These are phyloP conservation scores for Onychomys leucogaster DNA, from an alignment of 2,797 vertebrate genomes.

Conservation along the genomic window DNA sequence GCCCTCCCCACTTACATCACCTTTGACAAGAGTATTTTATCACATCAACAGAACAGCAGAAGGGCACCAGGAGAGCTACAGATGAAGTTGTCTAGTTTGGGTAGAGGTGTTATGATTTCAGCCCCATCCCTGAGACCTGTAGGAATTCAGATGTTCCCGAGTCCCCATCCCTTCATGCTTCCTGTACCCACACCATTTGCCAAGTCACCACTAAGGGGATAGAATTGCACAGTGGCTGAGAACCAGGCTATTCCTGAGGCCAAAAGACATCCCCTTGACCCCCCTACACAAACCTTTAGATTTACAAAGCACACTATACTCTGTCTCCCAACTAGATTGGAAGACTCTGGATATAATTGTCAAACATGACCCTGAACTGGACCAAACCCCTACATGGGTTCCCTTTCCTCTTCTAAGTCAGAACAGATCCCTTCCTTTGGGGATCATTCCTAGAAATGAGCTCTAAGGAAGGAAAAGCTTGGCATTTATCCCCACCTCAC, in stretches of 20 bases:
- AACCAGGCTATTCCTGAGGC: neutral
- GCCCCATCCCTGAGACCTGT: neutral
- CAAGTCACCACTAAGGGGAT: neutral
- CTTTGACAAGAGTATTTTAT: neutral
- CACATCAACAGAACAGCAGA: neutral
- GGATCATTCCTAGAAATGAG: neutral
- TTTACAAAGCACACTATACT: neutral
- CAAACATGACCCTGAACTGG: neutral
- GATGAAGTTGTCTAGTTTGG: neutral
- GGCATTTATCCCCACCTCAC: neutral
- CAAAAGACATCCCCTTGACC: neutral
- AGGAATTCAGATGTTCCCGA: neutral
- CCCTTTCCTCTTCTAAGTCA: neutral
- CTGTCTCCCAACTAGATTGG: neutral
- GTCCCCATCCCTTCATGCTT: neutral
- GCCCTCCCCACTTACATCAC: neutral
- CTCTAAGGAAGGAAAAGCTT: neutral
- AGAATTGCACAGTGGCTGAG: neutral
- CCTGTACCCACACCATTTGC: neutral
- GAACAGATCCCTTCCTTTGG: neutral
- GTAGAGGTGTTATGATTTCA: neutral
- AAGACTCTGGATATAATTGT: neutral
- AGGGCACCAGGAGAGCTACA: neutral
- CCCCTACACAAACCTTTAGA: neutral
- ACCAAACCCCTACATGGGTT: neutral